Conservation (phyloP, 2,888 invertebrate species). For the Leptopilina myrica region DNA sequence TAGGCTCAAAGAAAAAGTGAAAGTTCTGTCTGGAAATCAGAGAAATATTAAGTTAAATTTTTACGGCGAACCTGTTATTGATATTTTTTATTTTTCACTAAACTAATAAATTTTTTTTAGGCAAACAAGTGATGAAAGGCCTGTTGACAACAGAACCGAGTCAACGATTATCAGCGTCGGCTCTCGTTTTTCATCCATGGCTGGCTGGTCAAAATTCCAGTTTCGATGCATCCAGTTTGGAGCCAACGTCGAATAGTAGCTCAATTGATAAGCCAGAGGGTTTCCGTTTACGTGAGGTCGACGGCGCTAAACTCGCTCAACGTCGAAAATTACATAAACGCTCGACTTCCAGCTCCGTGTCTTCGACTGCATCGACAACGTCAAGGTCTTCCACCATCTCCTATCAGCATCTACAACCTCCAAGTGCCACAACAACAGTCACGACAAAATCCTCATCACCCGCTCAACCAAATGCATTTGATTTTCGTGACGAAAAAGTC, state of each 20-base stretch:
- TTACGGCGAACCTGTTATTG: no score
- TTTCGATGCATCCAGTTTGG: conserved; percentile 28
- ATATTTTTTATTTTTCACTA: background rate
- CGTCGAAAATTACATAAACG: conserved; percentile 81
- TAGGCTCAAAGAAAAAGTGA: no score
- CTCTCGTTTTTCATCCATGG: conserved; percentile 85
- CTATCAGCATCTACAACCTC: conserved; percentile 62
- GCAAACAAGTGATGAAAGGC: conserved; percentile 86
- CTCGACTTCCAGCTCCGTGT: conserved; percentile 76
- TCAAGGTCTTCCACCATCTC: conserved; percentile 62
- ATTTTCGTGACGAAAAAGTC: conserved; percentile 77
- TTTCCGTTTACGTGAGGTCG: conserved; percentile 86
- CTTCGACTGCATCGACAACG: conserved; percentile 76
- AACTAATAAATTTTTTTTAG: conserved; percentile 74
- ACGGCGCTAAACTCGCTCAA: conserved; percentile 84
- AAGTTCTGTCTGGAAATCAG: no score
- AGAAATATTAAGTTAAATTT: no score
- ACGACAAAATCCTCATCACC: conserved; percentile 64
- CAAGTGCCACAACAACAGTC: conserved; percentile 57
- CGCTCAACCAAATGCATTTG: conserved; percentile 74
- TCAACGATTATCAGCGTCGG: conserved; percentile 83
- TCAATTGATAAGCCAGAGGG: conserved; percentile 84
- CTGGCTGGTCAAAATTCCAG: conserved; percentile 73
- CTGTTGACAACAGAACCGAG: conserved; percentile 88
- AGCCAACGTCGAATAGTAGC: conserved; percentile 72